These are phyloP conservation scores for Papilio elwesi DNA, from an alignment of 2,888 invertebrate species.

Conservation along the genomic window DNA sequence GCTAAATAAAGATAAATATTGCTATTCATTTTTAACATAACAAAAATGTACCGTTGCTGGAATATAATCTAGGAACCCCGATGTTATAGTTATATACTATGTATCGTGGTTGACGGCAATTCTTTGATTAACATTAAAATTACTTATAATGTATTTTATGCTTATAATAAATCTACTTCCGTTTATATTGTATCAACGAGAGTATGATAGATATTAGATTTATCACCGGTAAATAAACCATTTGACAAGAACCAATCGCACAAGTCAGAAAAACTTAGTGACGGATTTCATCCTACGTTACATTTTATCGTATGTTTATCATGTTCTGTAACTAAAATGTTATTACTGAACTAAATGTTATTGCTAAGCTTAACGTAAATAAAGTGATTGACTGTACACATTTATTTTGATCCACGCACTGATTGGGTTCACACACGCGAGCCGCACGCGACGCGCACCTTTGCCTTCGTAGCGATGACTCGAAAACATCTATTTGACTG, in stretches of 20 bases:
- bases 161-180: too few species aligned
- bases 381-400: not conserved
- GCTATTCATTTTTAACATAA: too few species aligned
- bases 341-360: constrained; percentile 2
- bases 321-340: not conserved
- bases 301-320: not conserved
- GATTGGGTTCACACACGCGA: constrained; percentile 27
- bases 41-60: too few species aligned
- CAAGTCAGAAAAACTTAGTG: not conserved
- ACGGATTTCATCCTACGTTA: not conserved
- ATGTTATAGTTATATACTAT: too few species aligned
- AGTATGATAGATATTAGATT: too few species aligned
- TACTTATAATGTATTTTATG: too few species aligned
- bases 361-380: constrained; percentile 14
- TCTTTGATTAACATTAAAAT: too few species aligned
- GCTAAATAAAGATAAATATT: too few species aligned
- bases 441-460: constrained; percentile 4
- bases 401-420: constrained; percentile 30
- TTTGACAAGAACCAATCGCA: not conserved
- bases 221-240: too few species aligned
- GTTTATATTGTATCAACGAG: too few species aligned
- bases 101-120: too few species aligned
- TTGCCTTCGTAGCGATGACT: constrained; percentile 11
- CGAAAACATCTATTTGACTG: not conserved
- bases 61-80: too few species aligned